Percentiles rank a stretch among this genome's conserved stretches.
Conservation (phyloP, 2,113 vertebrate genomes). For the Microtus oregoni region DNA sequence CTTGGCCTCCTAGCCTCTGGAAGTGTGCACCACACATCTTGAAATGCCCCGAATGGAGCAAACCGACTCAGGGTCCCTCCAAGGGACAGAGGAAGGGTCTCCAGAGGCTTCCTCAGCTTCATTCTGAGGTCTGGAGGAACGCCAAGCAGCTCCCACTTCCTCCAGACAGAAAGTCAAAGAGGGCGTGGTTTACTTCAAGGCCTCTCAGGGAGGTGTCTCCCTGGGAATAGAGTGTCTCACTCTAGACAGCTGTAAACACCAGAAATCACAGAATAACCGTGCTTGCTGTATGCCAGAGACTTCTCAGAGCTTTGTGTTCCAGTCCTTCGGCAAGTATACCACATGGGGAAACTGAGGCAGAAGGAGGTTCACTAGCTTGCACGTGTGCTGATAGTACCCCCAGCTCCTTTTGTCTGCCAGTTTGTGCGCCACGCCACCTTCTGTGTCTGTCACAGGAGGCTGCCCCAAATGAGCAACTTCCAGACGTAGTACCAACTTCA, state of each 20-base stretch:
- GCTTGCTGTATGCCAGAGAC: background rate
- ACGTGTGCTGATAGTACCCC: background rate
- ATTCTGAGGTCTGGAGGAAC: accelerated
- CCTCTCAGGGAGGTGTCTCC: background rate
- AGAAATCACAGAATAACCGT: background rate
- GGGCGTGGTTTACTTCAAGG: accelerated
- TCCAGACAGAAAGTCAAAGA: background rate
- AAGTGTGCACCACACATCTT: background rate
- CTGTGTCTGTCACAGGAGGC: background rate
- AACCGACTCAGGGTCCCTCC: background rate
- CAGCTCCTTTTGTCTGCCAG: background rate
- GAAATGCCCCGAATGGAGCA: background rate
- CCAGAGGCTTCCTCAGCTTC: background rate
- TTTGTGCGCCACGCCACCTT: background rate
- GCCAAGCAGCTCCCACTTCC: background rate
- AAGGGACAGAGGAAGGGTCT: background rate
- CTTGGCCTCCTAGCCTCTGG: background rate
- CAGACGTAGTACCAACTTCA: background rate
- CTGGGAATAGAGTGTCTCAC: background rate
- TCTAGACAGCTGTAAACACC: background rate
- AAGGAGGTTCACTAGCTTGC: background rate
- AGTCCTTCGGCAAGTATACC: background rate
- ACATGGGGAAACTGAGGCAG: background rate
- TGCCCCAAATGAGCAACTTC: background rate
- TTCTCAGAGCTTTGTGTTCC: background rate